These are phyloP conservation scores for Acleris holmiana DNA, from an alignment of 2,888 invertebrate species.

Conservation along the genomic window DNA sequence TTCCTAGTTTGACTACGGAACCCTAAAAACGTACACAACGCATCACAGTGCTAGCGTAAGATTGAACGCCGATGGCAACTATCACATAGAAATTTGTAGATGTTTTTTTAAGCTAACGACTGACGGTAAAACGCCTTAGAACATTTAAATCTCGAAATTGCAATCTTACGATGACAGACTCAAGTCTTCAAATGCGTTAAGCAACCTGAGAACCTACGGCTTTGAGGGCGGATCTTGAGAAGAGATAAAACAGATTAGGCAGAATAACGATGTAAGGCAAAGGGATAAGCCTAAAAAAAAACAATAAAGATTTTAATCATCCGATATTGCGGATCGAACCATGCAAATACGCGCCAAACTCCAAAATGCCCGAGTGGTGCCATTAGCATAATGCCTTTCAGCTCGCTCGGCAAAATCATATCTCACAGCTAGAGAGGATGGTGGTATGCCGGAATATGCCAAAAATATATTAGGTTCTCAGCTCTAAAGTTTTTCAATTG, in stretches of 20 bases:
- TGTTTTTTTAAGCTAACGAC: too few species aligned
- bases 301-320: constrained; percentile 37
- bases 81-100: too few species aligned
- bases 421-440: constrained; percentile 28
- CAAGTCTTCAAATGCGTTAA: too few species aligned
- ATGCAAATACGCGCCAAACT: constrained; percentile 31
- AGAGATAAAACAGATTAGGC: neutral
- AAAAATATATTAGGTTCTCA: neutral
- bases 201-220: too few species aligned
- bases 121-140: too few species aligned
- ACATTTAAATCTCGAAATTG: too few species aligned
- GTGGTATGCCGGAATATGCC: constrained; percentile 6
- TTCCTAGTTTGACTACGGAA: too few species aligned
- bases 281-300: constrained; percentile 13
- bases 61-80: too few species aligned
- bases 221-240: too few species aligned
- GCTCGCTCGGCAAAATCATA: constrained; percentile 40
- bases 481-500: neutral
- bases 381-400: constrained; percentile 45
- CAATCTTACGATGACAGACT: too few species aligned
- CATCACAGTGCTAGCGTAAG: too few species aligned
- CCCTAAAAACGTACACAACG: too few species aligned
- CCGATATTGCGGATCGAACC: constrained; percentile 32
- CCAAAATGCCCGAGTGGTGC: constrained; percentile 24
- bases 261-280: neutral